phyloP scores from a whole-genome alignment of 2,113 vertebrate species.

The Rhipidura dahli region DNA sequence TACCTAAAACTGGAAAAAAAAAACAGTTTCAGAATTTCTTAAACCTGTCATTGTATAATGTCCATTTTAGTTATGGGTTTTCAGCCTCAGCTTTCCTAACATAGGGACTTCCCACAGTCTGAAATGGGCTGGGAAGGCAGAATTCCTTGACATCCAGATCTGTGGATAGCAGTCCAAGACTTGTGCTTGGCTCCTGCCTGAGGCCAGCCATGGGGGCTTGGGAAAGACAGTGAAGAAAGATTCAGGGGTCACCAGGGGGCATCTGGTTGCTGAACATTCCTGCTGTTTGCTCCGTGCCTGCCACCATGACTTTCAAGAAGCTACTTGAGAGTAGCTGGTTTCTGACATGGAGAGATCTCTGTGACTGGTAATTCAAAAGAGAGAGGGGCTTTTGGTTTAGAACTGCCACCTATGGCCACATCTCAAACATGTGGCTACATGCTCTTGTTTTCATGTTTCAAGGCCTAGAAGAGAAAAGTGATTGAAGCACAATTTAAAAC shows the following conservation, averaged over 20 bases:
- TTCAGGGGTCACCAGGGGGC: no score
- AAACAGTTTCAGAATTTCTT: background rate
- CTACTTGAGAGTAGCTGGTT: background rate
- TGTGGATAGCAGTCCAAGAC: background rate
- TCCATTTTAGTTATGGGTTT: background rate
- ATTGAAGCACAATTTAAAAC: background rate
- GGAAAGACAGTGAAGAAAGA: background rate
- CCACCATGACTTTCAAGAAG: background rate
- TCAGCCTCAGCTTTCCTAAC: background rate
- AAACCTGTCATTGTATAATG: background rate
- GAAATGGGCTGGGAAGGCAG: background rate
- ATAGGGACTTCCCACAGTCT: accelerated
- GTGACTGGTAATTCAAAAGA: background rate
- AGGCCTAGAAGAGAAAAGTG: background rate
- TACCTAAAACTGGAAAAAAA: background rate
- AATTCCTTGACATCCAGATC: background rate
- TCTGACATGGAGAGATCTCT: background rate
- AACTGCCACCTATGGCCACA: background rate
- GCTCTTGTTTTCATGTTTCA: background rate
- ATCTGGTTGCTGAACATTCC: background rate
- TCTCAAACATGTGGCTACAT: background rate
- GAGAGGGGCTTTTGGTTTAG: background rate
- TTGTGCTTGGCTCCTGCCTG: background rate
- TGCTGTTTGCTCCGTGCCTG: background rate
- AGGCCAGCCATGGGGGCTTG: no score